These are phyloP conservation scores for Entelurus aequoreus DNA, from an alignment of 2,113 vertebrate genomes.

Conservation along the genomic window DNA sequence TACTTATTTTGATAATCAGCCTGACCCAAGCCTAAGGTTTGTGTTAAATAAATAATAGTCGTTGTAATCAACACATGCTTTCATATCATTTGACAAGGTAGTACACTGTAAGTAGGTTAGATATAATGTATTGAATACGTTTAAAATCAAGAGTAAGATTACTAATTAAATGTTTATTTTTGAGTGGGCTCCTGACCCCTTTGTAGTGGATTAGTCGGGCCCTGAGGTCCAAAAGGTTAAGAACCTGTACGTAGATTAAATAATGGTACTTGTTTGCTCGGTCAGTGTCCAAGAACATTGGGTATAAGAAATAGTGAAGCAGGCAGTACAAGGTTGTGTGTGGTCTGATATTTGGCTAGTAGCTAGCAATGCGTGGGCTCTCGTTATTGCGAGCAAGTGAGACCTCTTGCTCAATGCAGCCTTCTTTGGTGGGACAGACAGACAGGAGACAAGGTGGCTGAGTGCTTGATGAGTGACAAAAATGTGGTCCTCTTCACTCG, in stretches of 20 bases:
- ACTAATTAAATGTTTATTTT: too few species aligned
- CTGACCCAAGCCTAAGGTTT: too few species aligned
- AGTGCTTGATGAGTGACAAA: constrained; percentile 17
- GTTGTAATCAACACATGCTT: too few species aligned
- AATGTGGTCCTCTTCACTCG: neutral
- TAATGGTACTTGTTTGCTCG: constrained; percentile 1
- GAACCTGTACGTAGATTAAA: neutral
- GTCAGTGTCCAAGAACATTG: constrained; percentile 10
- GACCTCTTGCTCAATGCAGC: constrained; percentile 28
- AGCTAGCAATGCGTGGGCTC: constrained; percentile 39
- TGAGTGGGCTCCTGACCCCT: too few species aligned
- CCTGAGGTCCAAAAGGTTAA: too few species aligned
- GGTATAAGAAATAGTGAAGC: constrained; percentile 17
- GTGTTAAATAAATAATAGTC: too few species aligned
- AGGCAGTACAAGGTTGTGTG: constrained; percentile 29
- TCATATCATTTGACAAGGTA: too few species aligned
- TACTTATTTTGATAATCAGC: too few species aligned
- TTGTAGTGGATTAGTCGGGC: too few species aligned
- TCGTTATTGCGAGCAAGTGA: constrained; percentile 36
- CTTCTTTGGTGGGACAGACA: constrained; percentile 24
- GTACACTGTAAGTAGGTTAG: too few species aligned
- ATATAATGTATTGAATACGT: too few species aligned
- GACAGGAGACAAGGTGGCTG: constrained; percentile 48
- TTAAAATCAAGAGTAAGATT: too few species aligned
- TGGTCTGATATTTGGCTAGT: constrained; percentile 30